Conservation (phyloP, 2,888 invertebrate species). For the Auanema freiburgensis region DNA sequence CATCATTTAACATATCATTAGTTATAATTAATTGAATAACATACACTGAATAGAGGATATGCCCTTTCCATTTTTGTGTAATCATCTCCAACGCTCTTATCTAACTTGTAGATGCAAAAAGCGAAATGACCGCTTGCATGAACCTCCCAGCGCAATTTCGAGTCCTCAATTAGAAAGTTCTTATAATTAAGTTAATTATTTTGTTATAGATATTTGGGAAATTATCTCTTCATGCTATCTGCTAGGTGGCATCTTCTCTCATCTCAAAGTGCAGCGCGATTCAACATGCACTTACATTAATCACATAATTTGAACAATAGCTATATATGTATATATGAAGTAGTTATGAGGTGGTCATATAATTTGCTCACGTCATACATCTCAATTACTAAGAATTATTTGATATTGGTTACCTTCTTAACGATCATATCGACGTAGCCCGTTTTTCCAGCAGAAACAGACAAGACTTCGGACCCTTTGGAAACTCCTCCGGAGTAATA, state of each 20-base stretch:
- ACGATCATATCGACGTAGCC: constrained; percentile 46
- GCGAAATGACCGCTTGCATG: constrained; percentile 61
- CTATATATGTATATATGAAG: too few relatives aligned
- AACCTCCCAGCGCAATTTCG: constrained; percentile 50
- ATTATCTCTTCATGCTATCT: too few relatives aligned
- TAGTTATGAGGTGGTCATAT: background rate
- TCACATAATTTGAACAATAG: too few relatives aligned
- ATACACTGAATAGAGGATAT: constrained; percentile 59
- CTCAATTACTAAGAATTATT: background rate
- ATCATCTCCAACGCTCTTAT: constrained; percentile 35
- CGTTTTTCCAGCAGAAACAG: constrained; percentile 53
- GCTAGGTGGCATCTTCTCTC: too few relatives aligned
- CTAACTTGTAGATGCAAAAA: constrained; percentile 52
- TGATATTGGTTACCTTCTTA: constrained; percentile 32
- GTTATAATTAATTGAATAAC: constrained; percentile 11
- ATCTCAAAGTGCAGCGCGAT: too few relatives aligned
- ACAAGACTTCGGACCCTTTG: constrained; percentile 30
- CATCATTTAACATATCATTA: constrained; percentile 21
- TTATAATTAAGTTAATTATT: too few relatives aligned
- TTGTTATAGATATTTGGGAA: too few relatives aligned
- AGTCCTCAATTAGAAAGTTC: constrained; percentile 31
- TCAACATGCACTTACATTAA: too few relatives aligned
- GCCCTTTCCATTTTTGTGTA: constrained; percentile 35
- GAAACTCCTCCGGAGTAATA: constrained; percentile 49
- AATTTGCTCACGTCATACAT: background rate